Conservation (phyloP, 2,113 vertebrate species). For the Phylloscopus trochiloides region DNA sequence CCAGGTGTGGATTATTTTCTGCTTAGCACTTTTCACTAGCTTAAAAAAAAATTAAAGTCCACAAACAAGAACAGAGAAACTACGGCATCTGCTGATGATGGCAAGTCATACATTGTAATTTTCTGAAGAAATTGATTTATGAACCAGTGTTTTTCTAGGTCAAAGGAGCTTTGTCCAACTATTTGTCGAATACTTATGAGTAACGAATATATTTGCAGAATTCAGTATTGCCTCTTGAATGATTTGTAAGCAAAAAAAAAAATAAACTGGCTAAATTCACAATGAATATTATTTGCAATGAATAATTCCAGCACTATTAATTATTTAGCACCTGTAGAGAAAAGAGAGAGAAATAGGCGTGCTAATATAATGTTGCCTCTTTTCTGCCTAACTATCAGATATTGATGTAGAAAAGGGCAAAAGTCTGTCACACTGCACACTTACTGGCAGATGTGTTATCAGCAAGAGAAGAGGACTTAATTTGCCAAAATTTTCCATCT, state of each 20-base stretch:
- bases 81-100: not conserved
- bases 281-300: conserved; percentile 71
- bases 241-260: conserved; percentile 38
- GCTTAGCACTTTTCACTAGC: not conserved
- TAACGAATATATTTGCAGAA: conserved; percentile 3
- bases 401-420: conserved; percentile 23
- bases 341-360: conserved; percentile 57
- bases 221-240: conserved; percentile 35
- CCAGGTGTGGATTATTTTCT: conserved; percentile 2
- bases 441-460: conserved; percentile 32
- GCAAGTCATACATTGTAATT: not conserved
- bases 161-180: conserved; percentile 1
- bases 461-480: not conserved
- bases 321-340: conserved; percentile 70
- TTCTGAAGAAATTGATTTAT: not conserved
- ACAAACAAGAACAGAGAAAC: not conserved
- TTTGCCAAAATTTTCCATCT: not conserved
- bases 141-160: not conserved
- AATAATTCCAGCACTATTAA: conserved; percentile 68
- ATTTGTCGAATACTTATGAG: not conserved
- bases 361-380: conserved; percentile 52
- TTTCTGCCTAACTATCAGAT: conserved; percentile 60
- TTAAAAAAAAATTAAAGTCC: not conserved
- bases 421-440: conserved; percentile 15
- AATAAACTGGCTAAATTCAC: conserved; percentile 27